Conservation (phyloP, 1,140 invertebrate genomes). For the Drosophila miranda region DNA sequence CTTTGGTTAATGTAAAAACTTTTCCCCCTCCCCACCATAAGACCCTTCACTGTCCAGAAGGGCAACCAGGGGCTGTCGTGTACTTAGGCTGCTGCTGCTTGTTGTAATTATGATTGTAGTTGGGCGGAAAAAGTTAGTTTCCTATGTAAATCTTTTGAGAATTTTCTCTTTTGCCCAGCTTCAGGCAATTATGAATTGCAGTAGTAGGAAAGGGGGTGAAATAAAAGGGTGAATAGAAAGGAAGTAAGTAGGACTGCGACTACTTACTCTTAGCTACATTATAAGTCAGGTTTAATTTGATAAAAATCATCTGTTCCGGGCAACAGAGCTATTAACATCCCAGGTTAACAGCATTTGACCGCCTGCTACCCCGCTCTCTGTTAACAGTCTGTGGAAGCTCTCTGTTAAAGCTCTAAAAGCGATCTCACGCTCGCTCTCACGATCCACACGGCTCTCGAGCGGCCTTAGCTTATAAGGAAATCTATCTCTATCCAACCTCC, state of each 20-base stretch:
- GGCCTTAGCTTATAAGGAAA: too few relatives aligned
- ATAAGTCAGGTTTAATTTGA: too few relatives aligned
- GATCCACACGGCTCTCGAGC: too few relatives aligned
- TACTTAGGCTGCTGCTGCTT: slow-evolving; percentile 37
- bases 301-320: too few relatives aligned
- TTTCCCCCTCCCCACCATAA: slow-evolving; percentile 43
- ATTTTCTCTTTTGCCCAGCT: slow-evolving; percentile 10
- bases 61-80: neutral
- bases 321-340: too few relatives aligned
- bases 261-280: too few relatives aligned
- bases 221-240: neutral
- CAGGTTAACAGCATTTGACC: too few relatives aligned
- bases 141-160: slow-evolving; percentile 61
- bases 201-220: neutral
- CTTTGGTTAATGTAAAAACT: slow-evolving; percentile 77
- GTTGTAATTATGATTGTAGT: slow-evolving; percentile 70
- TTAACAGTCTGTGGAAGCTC: too few relatives aligned
- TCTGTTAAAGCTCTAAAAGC: too few relatives aligned
- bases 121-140: slow-evolving; percentile 39
- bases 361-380: too few relatives aligned
- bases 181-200: slow-evolving; percentile 9
- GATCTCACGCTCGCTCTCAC: too few relatives aligned
- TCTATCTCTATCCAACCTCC: too few relatives aligned
- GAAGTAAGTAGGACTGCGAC: neutral
- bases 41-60: slow-evolving; percentile 1